phyloP scores from a whole-genome alignment of 2,888 invertebrate species.

The Eilema griseolum region DNA sequence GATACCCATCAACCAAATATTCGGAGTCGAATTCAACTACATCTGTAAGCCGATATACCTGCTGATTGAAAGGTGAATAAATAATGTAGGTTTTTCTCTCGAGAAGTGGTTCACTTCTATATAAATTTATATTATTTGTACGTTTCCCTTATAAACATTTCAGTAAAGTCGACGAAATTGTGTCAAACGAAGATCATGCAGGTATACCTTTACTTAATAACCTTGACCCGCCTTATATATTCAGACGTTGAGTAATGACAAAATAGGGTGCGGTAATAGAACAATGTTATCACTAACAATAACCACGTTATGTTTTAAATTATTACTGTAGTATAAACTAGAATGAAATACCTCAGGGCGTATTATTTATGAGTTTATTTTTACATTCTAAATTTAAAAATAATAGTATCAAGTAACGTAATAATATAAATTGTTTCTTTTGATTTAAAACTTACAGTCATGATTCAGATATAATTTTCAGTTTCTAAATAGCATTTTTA shows the following conservation, averaged over 20 bases:
- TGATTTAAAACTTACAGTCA: background rate
- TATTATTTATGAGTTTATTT: background rate
- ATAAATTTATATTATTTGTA: no score
- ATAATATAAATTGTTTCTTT: no score
- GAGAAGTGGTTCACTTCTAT: no score
- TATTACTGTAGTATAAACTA: background rate
- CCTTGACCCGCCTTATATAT: conserved; percentile 14
- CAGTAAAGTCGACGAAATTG: background rate
- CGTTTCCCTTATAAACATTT: background rate
- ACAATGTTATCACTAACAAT: conserved; percentile 9
- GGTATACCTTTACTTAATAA: background rate
- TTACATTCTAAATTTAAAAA: background rate
- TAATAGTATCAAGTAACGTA: background rate
- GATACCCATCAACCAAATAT: no score
- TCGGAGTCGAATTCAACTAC: no score
- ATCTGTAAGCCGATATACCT: no score
- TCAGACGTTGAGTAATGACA: conserved; percentile 15
- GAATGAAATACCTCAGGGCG: background rate
- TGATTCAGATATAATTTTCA: background rate
- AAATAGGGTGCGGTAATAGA: conserved; percentile 9
- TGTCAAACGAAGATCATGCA: background rate
- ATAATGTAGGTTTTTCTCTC: no score
- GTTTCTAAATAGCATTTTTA: background rate
- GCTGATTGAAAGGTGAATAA: no score
- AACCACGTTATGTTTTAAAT: background rate